phyloP scores from a whole-genome alignment of 2,888 invertebrate genomes.

The Hybos culiciformis region DNA sequence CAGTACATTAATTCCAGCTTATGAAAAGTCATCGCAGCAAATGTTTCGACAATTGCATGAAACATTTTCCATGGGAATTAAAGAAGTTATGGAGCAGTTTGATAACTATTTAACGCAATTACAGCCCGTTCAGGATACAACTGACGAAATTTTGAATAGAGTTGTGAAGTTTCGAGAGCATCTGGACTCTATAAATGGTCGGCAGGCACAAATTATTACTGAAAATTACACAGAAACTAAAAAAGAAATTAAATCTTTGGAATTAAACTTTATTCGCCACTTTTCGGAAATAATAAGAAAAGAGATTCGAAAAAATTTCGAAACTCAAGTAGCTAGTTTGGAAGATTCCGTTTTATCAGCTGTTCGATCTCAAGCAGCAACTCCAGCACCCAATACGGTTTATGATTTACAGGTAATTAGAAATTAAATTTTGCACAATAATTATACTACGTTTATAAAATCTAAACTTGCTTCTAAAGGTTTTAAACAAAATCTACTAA shows the following conservation, averaged over 20 bases:
- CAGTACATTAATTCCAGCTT: conserved; percentile 64
- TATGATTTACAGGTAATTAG: conserved; percentile 45
- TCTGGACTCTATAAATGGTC: conserved; percentile 24
- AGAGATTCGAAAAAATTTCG: conserved; percentile 38
- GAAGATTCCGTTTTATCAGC: conserved; percentile 45
- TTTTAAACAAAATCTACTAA: too few species aligned
- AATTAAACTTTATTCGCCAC: conserved; percentile 27
- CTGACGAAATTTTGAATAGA: conserved; percentile 29
- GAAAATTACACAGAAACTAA: conserved; percentile 30
- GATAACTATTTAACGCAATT: conserved; percentile 38
- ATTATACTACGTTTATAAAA: too few species aligned
- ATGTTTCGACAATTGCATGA: conserved; percentile 85
- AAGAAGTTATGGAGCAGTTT: conserved; percentile 50
- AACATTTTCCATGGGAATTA: conserved; percentile 74
- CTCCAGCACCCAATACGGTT: conserved; percentile 52
- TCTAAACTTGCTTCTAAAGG: too few species aligned
- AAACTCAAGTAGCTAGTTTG: conserved; percentile 44
- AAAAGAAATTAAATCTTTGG: conserved; percentile 31
- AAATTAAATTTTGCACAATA: too few species aligned
- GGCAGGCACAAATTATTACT: conserved; percentile 27
- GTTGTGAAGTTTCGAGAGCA: conserved; percentile 27
- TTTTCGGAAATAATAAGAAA: conserved; percentile 29
- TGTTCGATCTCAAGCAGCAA: conserved; percentile 56
- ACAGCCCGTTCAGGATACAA: conserved; percentile 28
- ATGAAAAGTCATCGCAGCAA: conserved; percentile 72